Conservation (phyloP, 2,113 vertebrate species). For the Corythornis vintsioides region DNA sequence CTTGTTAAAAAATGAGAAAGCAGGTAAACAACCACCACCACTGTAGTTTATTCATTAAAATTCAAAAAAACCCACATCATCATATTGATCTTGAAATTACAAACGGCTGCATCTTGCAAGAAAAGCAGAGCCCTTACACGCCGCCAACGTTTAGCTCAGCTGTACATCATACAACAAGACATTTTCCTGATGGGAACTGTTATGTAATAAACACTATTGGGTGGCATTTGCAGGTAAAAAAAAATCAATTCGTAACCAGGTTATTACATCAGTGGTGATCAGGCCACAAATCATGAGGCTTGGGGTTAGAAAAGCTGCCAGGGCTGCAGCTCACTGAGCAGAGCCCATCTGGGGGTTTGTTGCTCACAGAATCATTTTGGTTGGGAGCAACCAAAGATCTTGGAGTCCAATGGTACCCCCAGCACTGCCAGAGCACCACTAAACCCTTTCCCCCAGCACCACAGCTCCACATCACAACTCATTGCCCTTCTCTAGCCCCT, state of each 20-base stretch:
- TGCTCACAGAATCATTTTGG: neutral
- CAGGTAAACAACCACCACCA: constrained; percentile 72
- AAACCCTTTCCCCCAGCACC: neutral
- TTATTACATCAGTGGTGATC: neutral
- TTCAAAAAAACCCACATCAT: constrained; percentile 46
- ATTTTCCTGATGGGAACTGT: neutral
- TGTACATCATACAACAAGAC: neutral
- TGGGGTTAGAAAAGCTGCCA: neutral
- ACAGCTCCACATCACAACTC: neutral
- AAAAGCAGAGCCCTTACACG: neutral
- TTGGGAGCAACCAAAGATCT: neutral
- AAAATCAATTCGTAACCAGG: neutral
- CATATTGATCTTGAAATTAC: constrained; percentile 61
- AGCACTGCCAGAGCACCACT: neutral
- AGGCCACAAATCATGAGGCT: neutral
- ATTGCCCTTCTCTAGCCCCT: neutral
- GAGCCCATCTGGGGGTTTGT: neutral
- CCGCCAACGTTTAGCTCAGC: neutral
- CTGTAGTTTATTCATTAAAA: constrained; percentile 66
- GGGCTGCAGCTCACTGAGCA: neutral
- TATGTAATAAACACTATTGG: constrained; percentile 17
- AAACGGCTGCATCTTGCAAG: constrained; percentile 1
- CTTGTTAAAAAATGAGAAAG: constrained; percentile 74
- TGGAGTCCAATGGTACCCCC: neutral
- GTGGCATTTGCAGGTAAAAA: neutral